Base-by-base conservation (phyloP, 2,797 vertebrate genomes). In the Diplodus sargus region DNA sequence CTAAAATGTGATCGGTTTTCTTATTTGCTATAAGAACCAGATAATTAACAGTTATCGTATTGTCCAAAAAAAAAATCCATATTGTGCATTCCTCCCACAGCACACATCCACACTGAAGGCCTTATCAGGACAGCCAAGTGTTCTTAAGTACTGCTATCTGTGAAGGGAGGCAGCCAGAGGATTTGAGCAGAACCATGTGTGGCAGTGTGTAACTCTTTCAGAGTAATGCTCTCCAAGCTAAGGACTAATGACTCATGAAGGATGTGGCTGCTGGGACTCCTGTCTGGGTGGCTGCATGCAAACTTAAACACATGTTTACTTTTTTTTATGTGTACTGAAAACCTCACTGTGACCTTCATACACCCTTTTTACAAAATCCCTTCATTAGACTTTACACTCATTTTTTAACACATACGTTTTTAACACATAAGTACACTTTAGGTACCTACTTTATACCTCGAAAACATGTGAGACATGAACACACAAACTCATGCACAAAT, bases 231-330 rank as follows among this genome's bases (percentile, higher is more conserved):
- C 77, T 85, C 75, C 67, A 82, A 48, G 63, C 73, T 58, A 69
- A 57, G 57, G 70, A 23, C 77, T 87, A 89, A 87, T 85, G 90
- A 91, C 60, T 87, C 83, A 82, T 88, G 80, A 84, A 83, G 75
- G 78, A 83, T 81, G 70, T 7, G 52, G 79, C 74, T 86, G 77
- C 78, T 67, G 70, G 78, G 66, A 67, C 70, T 69, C 64, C 70
- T 71, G 23, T 61, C 57, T 58, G 34, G 59, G 70, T 53, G 47
- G 34, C 47, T 78, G 58, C 25, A 58, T 65, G 49, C 62, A 45
- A 66, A 28, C 42, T 47, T 43, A 63, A 70, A 68, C 56, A 57
- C 73, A 51, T 64, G 52, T 68, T 78, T 61, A 69, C 5, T 0
- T 23, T 20, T 4, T 70, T 59, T 70, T 76, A 14, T 20, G 1